These are phyloP conservation scores for Zelostemma sp. DNA, from an alignment of 1,140 invertebrate genomes.

Conservation along the genomic window DNA sequence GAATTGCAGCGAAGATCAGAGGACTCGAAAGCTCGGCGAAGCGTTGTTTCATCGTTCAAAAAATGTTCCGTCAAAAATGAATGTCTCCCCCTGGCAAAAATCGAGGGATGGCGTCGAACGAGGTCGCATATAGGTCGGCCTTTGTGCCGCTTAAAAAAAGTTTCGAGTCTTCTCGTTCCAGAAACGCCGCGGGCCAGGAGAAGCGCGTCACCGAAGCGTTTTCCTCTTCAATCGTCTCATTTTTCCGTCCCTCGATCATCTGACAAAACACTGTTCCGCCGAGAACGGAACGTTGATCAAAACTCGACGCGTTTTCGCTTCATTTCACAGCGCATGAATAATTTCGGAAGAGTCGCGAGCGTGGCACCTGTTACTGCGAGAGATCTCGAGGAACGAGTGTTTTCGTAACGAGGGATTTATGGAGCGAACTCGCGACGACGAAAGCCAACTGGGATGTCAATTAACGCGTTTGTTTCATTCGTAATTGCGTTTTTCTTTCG, in stretches of 20 bases:
- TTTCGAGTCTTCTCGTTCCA: not conserved
- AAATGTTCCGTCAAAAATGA: too few relatives aligned
- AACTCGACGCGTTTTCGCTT: too few relatives aligned
- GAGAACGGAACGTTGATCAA: too few relatives aligned
- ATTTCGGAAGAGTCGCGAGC: not conserved
- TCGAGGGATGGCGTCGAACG: not conserved
- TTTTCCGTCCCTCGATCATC: too few relatives aligned
- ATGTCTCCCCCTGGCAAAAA: not conserved
- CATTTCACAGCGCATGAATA: not conserved
- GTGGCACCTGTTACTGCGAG: constrained; percentile 41
- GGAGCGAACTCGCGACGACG: constrained; percentile 35
- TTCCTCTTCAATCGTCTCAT: too few relatives aligned
- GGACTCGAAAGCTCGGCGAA: not conserved
- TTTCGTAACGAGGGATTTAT: constrained; percentile 46
- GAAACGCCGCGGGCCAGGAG: not conserved
- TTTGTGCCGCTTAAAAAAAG: not conserved
- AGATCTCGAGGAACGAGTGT: constrained; percentile 35
- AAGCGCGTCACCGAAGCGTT: not conserved
- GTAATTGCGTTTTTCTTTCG: too few relatives aligned
- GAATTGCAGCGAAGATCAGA: not conserved
- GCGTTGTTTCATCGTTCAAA: too few relatives aligned
- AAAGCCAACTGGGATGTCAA: constrained; percentile 23
- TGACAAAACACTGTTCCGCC: too few relatives aligned
- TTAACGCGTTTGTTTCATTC: too few relatives aligned
- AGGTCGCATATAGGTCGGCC: not conserved